These are phyloP conservation scores for Ormyrus rosae DNA, from an alignment of 2,888 invertebrate genomes.

Conservation along the genomic window DNA sequence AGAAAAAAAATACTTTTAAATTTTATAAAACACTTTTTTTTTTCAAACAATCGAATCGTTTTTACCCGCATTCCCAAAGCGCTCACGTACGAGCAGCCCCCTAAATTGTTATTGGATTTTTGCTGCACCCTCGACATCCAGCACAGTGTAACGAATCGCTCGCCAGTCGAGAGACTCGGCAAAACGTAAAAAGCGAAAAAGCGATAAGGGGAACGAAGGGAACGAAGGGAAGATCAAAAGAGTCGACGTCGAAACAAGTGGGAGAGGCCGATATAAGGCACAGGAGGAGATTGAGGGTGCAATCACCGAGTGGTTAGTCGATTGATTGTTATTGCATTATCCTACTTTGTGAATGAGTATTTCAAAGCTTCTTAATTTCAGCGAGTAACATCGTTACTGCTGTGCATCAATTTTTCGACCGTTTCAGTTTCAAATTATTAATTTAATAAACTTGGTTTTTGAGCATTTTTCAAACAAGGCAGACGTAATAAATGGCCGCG, in stretches of 20 bases:
- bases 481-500: too few species aligned
- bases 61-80: too few species aligned
- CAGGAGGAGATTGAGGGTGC: constrained; percentile 13
- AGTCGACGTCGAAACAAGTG: constrained; percentile 5
- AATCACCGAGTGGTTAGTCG: constrained; percentile 26
- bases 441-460: too few species aligned
- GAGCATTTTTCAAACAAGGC: too few species aligned
- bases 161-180: background rate
- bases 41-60: too few species aligned
- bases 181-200: background rate
- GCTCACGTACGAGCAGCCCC: too few species aligned
- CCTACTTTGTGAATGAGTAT: background rate
- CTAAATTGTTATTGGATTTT: background rate
- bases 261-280: constrained; percentile 12
- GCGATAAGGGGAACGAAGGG: constrained; percentile 18
- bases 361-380: too few species aligned
- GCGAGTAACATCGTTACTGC: too few species aligned
- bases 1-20: too few species aligned
- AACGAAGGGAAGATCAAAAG: constrained; percentile 28
- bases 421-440: too few species aligned
- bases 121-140: background rate
- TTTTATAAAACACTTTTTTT: too few species aligned
- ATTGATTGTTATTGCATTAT: constrained; percentile 8
- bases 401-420: too few species aligned
- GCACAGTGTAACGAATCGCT: background rate